Percentiles rank a stretch among this genome's conserved stretches.
Conservation (phyloP, 1,140 invertebrate species). For the Manduca sexta region DNA sequence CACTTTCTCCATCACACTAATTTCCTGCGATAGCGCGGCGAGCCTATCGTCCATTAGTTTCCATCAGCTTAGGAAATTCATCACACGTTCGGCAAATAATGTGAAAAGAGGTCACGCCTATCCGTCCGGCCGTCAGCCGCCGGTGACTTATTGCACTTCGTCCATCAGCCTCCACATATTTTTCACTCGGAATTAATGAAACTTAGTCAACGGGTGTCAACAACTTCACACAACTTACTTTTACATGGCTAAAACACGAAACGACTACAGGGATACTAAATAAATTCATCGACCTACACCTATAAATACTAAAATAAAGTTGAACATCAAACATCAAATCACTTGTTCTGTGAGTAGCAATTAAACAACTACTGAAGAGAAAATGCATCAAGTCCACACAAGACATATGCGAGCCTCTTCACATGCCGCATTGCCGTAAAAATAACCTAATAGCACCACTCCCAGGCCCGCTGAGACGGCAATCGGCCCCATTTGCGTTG, state of each 20-base stretch:
- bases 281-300: too few species aligned
- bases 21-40: conserved; percentile 11
- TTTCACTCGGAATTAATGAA: too few species aligned
- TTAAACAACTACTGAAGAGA: not conserved
- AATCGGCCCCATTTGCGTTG: conserved; percentile 45
- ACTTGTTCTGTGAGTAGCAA: not conserved
- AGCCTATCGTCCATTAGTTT: conserved; percentile 17
- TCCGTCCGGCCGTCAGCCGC: not conserved
- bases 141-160: conserved; percentile 11
- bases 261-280: too few species aligned
- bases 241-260: too few species aligned
- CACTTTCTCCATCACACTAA: conserved; percentile 11
- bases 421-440: conserved; percentile 55
- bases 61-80: conserved; percentile 20
- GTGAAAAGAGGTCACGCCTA: conserved; percentile 10
- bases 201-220: too few species aligned
- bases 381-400: conserved; percentile 6
- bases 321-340: not conserved
- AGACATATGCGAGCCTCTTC: conserved; percentile 17
- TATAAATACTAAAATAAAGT: not conserved
- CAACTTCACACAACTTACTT: too few species aligned
- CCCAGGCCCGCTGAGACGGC: conserved; percentile 28
- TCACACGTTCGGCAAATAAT: conserved; percentile 20
- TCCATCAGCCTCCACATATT: conserved; percentile 4
- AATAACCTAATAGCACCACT: conserved; percentile 45